Percentiles rank a stretch among this genome's conserved stretches.
phyloP scores from a whole-genome alignment of 2,888 invertebrate genomes.

The Myopa tessellatipennis region DNA sequence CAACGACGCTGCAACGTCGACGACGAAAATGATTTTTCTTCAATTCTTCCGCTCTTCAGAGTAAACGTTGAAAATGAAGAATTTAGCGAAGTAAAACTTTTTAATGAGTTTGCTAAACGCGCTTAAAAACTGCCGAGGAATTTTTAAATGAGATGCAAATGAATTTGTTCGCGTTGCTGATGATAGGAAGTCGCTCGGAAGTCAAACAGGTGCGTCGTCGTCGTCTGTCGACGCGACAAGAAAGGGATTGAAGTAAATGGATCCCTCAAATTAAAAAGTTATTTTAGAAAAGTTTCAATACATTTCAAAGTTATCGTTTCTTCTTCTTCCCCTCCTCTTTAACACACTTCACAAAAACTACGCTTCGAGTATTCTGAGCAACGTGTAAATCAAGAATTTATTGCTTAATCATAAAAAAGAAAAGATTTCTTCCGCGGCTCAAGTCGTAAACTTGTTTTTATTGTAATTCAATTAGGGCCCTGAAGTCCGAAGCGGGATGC shows the following conservation, averaged over 20 bases:
- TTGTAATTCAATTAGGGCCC: conserved; percentile 16
- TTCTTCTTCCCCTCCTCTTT: too few relatives aligned
- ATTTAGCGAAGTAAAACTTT: conserved; percentile 50
- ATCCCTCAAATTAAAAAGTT: neutral
- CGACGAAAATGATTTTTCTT: neutral
- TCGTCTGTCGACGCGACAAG: too few relatives aligned
- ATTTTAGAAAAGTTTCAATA: too few relatives aligned
- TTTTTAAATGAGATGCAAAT: conserved; percentile 39
- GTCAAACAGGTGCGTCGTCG: neutral
- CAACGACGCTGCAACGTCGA: neutral
- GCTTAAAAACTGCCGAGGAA: conserved; percentile 39
- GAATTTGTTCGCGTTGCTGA: conserved; percentile 26
- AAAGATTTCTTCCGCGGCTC: neutral
- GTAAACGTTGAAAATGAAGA: conserved; percentile 37
- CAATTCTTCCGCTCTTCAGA: neutral
- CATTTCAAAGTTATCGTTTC: too few relatives aligned
- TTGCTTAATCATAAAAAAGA: neutral
- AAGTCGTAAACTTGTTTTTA: conserved; percentile 30
- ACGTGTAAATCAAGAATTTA: neutral
- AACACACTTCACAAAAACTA: too few relatives aligned
- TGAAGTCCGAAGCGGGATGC: neutral
- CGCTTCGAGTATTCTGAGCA: neutral
- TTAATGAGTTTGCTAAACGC: conserved; percentile 63
- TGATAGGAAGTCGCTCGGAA: too few relatives aligned
- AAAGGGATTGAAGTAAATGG: neutral